Conservation (phyloP, 2,113 vertebrate species). For the Paradoxurus hermaphroditus region DNA sequence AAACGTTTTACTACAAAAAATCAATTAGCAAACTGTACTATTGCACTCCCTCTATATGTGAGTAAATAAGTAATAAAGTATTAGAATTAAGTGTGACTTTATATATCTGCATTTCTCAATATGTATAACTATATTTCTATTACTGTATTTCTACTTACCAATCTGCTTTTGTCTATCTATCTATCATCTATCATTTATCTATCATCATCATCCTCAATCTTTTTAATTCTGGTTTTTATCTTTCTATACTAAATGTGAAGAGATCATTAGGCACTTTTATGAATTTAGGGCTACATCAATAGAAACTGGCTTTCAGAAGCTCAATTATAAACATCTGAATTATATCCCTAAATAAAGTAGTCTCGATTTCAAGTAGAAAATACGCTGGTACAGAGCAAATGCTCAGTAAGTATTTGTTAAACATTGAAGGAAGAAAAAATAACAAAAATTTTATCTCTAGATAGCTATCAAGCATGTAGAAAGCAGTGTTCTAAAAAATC, state of each 20-base stretch:
- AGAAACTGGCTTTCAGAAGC: not conserved
- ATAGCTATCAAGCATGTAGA: not conserved
- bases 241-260: not conserved
- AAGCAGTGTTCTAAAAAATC: not conserved
- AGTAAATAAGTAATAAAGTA: not conserved
- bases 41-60: not conserved
- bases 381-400: not conserved
- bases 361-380: not conserved
- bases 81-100: not conserved
- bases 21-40: not conserved
- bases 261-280: not conserved
- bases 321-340: not conserved
- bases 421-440: not conserved
- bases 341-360: not conserved
- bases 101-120: not conserved
- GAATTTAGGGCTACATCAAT: not conserved
- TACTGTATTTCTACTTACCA: too few species aligned
- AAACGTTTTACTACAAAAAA: not conserved
- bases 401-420: not conserved
- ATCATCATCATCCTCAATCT: not conserved
- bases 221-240: not conserved
- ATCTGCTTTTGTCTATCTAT: too few species aligned
- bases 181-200: not conserved
- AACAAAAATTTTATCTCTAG: not conserved
- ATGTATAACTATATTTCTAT: not conserved